phyloP scores from a whole-genome alignment of 2,888 invertebrate species.

The Torymus auratus region DNA sequence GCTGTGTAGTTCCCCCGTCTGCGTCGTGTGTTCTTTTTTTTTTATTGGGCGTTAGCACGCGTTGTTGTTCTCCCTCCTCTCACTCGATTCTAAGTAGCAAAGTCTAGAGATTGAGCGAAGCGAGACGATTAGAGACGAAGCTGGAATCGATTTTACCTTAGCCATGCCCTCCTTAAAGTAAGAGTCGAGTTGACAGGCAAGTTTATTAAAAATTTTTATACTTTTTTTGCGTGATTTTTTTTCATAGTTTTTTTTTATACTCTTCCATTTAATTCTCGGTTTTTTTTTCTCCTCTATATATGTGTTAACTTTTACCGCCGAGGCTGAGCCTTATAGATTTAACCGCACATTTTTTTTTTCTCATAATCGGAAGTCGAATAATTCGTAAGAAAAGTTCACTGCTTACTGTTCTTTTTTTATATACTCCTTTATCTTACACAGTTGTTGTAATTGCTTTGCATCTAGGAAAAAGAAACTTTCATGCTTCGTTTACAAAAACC shows the following conservation, averaged over 20 bases:
- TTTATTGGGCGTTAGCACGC: background rate
- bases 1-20: too few relatives aligned
- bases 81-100: slow-evolving; percentile 59
- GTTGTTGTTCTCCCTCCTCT: slow-evolving; percentile 37
- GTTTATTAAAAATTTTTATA: slow-evolving; percentile 53
- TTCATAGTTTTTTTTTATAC: slow-evolving; percentile 4
- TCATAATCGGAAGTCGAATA: slow-evolving; percentile 42
- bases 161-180: slow-evolving; percentile 42
- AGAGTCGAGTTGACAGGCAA: slow-evolving; percentile 52
- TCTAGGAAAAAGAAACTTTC: slow-evolving; percentile 59
- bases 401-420: slow-evolving; percentile 19
- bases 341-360: slow-evolving; percentile 38
- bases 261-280: slow-evolving; percentile 17
- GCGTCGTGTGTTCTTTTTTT: background rate
- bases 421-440: slow-evolving; percentile 39
- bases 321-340: slow-evolving; percentile 52
- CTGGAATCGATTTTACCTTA: slow-evolving; percentile 49
- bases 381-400: slow-evolving; percentile 56
- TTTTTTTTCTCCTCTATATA: slow-evolving; percentile 23
- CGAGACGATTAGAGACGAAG: slow-evolving; percentile 65
- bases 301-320: slow-evolving; percentile 32
- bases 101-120: slow-evolving; percentile 68
- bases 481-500: slow-evolving; percentile 58
- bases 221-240: slow-evolving; percentile 36
- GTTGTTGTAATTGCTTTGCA: slow-evolving; percentile 53